Evolutionary conservation across 2,888 invertebrate genomes (phyloP).

Genomic region (Sphaerophoria rueppellii): DNA sequence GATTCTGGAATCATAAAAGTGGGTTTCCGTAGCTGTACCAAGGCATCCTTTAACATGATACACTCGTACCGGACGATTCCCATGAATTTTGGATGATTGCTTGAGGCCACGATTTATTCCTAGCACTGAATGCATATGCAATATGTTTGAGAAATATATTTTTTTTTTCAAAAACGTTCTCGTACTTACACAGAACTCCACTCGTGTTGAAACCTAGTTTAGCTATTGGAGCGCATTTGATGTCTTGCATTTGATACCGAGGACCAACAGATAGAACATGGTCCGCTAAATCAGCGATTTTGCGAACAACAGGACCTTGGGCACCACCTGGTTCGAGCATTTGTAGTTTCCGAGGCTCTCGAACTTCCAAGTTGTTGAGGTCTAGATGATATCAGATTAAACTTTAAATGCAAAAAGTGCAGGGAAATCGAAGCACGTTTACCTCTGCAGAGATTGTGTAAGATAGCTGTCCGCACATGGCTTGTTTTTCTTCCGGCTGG

Average conservation of each 20-base stretch:
- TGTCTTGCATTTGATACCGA: slow-evolving; percentile 87
- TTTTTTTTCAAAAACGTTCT: not conserved
- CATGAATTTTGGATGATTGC: slow-evolving; percentile 84
- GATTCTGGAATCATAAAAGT: slow-evolving; percentile 88
- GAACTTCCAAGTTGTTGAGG: slow-evolving; percentile 87
- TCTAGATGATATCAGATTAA: slow-evolving; percentile 83
- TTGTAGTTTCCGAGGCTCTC: slow-evolving; percentile 85
- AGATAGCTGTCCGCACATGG: slow-evolving; percentile 84
- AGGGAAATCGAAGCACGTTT: slow-evolving; percentile 75
- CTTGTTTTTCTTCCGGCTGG: slow-evolving; percentile 85
- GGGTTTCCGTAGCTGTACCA: slow-evolving; percentile 89
- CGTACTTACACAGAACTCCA: slow-evolving; percentile 87
- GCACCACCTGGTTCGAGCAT: slow-evolving; percentile 86
- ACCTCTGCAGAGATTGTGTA: slow-evolving; percentile 88
- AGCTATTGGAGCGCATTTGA: slow-evolving; percentile 85
- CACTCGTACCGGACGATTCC: slow-evolving; percentile 86
- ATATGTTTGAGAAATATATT: slow-evolving; percentile 44
- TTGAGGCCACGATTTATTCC: slow-evolving; percentile 88
- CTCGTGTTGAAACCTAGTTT: slow-evolving; percentile 86
- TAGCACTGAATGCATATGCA: slow-evolving; percentile 84
- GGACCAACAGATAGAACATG: slow-evolving; percentile 89
- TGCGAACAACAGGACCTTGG: slow-evolving; percentile 83
- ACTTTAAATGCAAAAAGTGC: no score
- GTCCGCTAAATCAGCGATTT: slow-evolving; percentile 88
- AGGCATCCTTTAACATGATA: slow-evolving; percentile 90